Conservation (phyloP, 2,113 vertebrate species). For the Otus sunia region DNA sequence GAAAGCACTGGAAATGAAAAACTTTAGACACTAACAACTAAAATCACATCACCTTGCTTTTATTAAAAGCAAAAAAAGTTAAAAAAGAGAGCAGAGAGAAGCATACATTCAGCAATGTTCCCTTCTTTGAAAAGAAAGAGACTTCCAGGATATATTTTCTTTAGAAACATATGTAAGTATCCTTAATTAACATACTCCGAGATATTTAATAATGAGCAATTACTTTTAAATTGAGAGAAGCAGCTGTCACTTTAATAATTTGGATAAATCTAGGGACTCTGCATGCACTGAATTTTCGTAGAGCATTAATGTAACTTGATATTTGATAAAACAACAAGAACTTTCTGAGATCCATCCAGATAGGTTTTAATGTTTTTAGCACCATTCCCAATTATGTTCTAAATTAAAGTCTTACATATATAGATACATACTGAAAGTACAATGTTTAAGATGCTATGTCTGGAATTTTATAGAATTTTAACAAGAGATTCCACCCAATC, state of each 20-base stretch:
- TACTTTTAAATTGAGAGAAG: not conserved
- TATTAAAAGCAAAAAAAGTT: conserved; percentile 42
- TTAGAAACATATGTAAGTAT: not conserved
- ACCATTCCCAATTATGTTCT: not conserved
- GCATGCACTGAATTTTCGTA: not conserved
- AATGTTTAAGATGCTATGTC: not conserved
- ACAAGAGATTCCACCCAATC: not conserved
- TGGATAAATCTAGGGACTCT: not conserved
- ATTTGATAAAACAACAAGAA: not conserved
- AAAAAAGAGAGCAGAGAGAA: not conserved
- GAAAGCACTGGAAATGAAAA: conserved; percentile 62
- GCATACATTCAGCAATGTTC: not conserved
- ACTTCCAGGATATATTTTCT: not conserved
- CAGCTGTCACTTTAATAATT: not conserved
- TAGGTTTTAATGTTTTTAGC: not conserved
- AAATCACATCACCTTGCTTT: conserved; percentile 59
- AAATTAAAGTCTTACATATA: not conserved
- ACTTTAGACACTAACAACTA: conserved; percentile 17
- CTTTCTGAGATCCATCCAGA: not conserved
- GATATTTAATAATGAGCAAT: not conserved
- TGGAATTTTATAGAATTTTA: not conserved
- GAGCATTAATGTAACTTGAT: not conserved
- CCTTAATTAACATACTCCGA: not conserved
- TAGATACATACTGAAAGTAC: not conserved
- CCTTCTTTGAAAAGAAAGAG: not conserved